A percentile compares a stretch with the other conserved stretches of the same genome.
These are phyloP conservation scores for Speoplatyrhinus poulsoni DNA, from an alignment of 2,113 vertebrate species.

Conservation along the genomic window DNA sequence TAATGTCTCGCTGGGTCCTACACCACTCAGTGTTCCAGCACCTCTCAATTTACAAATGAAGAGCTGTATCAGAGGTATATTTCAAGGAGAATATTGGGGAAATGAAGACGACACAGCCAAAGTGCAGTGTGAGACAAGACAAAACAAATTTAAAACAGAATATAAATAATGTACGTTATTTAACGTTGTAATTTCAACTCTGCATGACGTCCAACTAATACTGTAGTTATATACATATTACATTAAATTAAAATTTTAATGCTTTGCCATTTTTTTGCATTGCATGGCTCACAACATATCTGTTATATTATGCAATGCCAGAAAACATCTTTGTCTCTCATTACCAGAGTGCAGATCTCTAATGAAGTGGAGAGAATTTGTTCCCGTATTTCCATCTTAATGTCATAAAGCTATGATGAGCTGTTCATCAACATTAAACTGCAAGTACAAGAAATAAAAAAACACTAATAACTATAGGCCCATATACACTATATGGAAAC, in stretches of 20 bases:
- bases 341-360: slow-evolving; percentile 22
- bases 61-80: slow-evolving; percentile 48
- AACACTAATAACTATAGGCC: slow-evolving; percentile 11
- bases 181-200: slow-evolving; percentile 44
- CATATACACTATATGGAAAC: slow-evolving; percentile 38
- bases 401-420: slow-evolving; percentile 21
- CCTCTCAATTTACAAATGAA: slow-evolving; percentile 7
- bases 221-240: not conserved
- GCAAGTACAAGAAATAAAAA: slow-evolving; percentile 6
- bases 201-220: not conserved
- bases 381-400: slow-evolving; percentile 3
- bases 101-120: slow-evolving; percentile 41
- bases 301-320: slow-evolving; percentile 40
- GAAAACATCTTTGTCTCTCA: slow-evolving; percentile 43
- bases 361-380: not conserved
- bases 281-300: slow-evolving; percentile 9
- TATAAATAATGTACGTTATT: slow-evolving; percentile 27
- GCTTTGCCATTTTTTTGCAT: slow-evolving; percentile 2
- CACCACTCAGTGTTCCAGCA: too few relatives aligned
- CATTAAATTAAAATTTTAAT: slow-evolving; percentile 8
- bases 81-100: slow-evolving; percentile 37
- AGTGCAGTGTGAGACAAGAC: slow-evolving; percentile 20
- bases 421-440: slow-evolving; percentile 9
- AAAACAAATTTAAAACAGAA: slow-evolving; percentile 37
- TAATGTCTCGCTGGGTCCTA: too few relatives aligned